Evolutionary conservation across 2,797 vertebrate genomes (phyloP).

Genomic region (Pseudocheirus occidentalis): DNA sequence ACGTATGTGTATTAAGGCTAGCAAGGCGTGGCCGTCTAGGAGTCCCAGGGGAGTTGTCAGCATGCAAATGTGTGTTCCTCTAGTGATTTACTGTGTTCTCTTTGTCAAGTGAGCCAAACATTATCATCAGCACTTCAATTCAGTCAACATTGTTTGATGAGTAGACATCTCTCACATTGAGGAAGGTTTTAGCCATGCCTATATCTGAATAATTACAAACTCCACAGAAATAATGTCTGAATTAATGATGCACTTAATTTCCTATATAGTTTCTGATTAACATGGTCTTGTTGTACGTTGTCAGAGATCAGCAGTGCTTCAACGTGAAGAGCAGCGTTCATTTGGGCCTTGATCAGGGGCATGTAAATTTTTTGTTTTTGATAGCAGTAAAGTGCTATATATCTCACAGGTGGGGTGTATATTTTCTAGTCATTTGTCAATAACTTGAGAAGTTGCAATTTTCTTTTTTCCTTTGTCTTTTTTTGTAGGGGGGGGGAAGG

Average conservation of each 20-base stretch:
- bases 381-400: slow-evolving; percentile 10
- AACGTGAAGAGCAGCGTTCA: background rate
- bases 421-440: slow-evolving; percentile 32
- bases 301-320: background rate
- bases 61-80: background rate
- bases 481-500: too few species aligned
- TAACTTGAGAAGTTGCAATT: slow-evolving; percentile 7
- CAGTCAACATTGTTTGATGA: background rate
- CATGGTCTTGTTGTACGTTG: background rate
- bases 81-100: background rate
- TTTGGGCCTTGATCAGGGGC: background rate
- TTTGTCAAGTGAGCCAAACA: background rate
- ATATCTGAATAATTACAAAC: background rate
- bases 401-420: slow-evolving; percentile 2
- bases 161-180: background rate
- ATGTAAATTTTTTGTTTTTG: background rate
- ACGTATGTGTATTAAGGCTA: background rate
- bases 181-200: background rate
- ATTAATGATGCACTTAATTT: slow-evolving; percentile 17
- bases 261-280: slow-evolving; percentile 15
- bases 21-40: background rate
- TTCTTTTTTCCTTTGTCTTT: too few species aligned
- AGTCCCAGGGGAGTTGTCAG: background rate
- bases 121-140: background rate
- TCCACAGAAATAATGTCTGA: background rate